Conservation (phyloP, 2,888 invertebrate species). For the Choreutis nemorana region DNA sequence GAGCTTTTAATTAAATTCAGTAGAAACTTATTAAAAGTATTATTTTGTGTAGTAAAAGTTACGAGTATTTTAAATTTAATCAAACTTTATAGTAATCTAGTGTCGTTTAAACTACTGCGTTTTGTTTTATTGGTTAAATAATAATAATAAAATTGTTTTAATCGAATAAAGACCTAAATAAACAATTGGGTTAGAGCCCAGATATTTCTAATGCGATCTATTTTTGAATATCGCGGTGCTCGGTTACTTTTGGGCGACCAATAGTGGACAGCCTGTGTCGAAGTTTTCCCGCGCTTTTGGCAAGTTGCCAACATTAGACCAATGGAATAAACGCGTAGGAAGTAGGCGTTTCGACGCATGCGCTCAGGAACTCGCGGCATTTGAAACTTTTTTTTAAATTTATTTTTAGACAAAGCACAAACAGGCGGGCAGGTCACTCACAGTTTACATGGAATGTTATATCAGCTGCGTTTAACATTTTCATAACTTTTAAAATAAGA, state of each 20-base stretch:
- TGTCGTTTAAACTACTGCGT: too few relatives aligned
- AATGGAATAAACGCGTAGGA: slow-evolving; percentile 38
- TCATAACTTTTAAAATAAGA: too few relatives aligned
- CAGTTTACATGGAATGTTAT: too few relatives aligned
- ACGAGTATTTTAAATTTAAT: too few relatives aligned
- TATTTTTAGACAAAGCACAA: slow-evolving; percentile 24
- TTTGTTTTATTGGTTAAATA: too few relatives aligned
- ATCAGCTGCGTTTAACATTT: too few relatives aligned
- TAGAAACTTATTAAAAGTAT: too few relatives aligned
- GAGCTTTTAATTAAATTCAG: not conserved
- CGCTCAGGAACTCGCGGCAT: slow-evolving; percentile 23
- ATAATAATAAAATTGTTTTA: too few relatives aligned
- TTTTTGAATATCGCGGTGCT: slow-evolving; percentile 65
- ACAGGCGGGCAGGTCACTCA: slow-evolving; percentile 18
- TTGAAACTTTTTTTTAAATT: slow-evolving; percentile 25
- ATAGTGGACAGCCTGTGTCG: slow-evolving; percentile 33
- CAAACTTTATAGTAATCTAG: too few relatives aligned
- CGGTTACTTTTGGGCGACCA: slow-evolving; percentile 49
- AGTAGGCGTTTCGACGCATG: slow-evolving; percentile 34
- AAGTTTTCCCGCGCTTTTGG: slow-evolving; percentile 57
- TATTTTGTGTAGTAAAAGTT: too few relatives aligned
- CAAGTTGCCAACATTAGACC: slow-evolving; percentile 44
- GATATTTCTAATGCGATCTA: slow-evolving; percentile 37
- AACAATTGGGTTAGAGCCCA: slow-evolving; percentile 16
- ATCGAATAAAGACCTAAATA: too few relatives aligned